phyloP scores from a whole-genome alignment of 2,888 invertebrate genomes.

The Empis livida region DNA sequence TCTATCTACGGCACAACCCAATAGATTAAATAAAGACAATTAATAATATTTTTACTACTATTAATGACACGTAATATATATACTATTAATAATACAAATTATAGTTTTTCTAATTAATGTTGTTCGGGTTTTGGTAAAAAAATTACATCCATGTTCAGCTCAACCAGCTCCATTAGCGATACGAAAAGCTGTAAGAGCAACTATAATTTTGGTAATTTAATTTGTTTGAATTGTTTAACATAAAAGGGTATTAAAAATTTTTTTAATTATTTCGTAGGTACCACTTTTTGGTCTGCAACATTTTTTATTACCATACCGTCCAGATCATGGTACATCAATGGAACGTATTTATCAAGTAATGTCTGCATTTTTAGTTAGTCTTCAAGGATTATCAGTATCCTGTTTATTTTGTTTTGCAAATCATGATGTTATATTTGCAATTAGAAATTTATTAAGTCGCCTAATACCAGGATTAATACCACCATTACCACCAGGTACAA shows the following conservation, averaged over 20 bases:
- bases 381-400: constrained; percentile 61
- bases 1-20: too few relatives aligned
- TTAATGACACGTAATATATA: neutral
- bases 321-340: constrained; percentile 41
- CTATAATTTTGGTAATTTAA: constrained; percentile 47
- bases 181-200: constrained; percentile 54
- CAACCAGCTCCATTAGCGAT: constrained; percentile 46
- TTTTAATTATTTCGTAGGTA: constrained; percentile 36
- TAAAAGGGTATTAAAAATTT: neutral
- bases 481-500: constrained; percentile 28
- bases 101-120: constrained; percentile 55
- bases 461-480: constrained; percentile 26
- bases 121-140: constrained; percentile 48
- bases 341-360: constrained; percentile 51
- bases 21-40: too few relatives aligned
- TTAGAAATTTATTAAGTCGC: constrained; percentile 37
- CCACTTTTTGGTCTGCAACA: constrained; percentile 65
- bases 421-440: constrained; percentile 51
- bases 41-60: neutral
- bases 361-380: constrained; percentile 53
- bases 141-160: constrained; percentile 47
- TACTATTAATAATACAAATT: constrained; percentile 15
- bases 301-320: constrained; percentile 53
- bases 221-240: neutral
- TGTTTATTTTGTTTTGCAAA: constrained; percentile 64